Conservation (phyloP, 2,113 vertebrate genomes). For the Lagopus muta region DNA sequence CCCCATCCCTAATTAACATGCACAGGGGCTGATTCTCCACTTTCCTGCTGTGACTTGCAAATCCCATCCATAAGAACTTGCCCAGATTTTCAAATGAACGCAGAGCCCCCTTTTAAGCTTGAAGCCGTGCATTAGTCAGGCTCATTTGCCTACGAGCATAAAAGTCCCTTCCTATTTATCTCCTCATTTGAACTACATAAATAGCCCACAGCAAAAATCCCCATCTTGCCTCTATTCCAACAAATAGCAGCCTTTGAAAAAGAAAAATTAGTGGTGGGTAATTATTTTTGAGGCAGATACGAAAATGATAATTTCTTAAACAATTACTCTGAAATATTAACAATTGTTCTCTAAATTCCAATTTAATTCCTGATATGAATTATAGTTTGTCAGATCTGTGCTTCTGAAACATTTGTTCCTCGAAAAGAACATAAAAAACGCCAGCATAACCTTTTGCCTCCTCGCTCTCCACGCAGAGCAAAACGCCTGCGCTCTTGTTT, state of each 20-base stretch:
- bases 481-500: slow-evolving; percentile 32
- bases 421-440: slow-evolving; percentile 41
- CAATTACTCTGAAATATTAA: slow-evolving; percentile 70
- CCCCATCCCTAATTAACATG: neutral
- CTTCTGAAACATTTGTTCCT: slow-evolving; percentile 52
- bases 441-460: slow-evolving; percentile 41
- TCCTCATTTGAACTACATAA: slow-evolving; percentile 56
- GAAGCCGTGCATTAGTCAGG: slow-evolving; percentile 5
- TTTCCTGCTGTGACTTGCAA: neutral
- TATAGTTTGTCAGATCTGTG: slow-evolving; percentile 61
- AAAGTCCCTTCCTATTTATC: slow-evolving; percentile 62
- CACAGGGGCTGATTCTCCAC: neutral
- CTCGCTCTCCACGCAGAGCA: neutral
- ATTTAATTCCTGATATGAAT: slow-evolving; percentile 60
- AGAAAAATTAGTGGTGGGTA: slow-evolving; percentile 63
- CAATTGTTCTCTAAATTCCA: slow-evolving; percentile 66
- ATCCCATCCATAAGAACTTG: neutral
- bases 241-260: slow-evolving; percentile 53
- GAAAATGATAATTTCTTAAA: slow-evolving; percentile 68
- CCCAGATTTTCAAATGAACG: neutral
- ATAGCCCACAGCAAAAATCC: slow-evolving; percentile 54
- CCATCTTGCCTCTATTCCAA: slow-evolving; percentile 32
- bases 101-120: slow-evolving; percentile 18
- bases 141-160: slow-evolving; percentile 54
- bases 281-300: slow-evolving; percentile 66